A percentile compares a stretch with the other conserved stretches of the same genome.
Conservation (phyloP, 1,140 invertebrate species). For the Babylonia areolata region DNA sequence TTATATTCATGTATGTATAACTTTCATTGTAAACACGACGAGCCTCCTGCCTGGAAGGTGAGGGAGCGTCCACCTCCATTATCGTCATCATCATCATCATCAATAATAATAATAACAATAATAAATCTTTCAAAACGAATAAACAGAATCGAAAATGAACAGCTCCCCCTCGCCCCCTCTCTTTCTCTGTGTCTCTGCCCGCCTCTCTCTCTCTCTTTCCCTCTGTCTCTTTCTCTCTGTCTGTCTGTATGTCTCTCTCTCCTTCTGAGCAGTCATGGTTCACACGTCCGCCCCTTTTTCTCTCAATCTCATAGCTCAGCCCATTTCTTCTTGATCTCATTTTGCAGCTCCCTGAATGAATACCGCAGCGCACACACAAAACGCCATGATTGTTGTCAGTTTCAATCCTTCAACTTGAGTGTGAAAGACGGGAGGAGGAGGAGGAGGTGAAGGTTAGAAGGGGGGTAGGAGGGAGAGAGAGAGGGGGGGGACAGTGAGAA, state of each 20-base stretch:
- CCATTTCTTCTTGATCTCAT: slow-evolving; percentile 4
- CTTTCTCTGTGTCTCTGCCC: not conserved
- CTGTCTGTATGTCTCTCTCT: not conserved
- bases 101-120: too few species aligned
- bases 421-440: not conserved
- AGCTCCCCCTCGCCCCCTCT: not conserved
- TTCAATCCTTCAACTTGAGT: not conserved
- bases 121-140: too few species aligned
- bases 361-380: not conserved
- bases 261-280: not conserved
- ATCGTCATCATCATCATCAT: too few species aligned
- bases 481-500: not conserved
- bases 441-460: not conserved
- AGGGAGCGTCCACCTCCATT: too few species aligned
- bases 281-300: not conserved
- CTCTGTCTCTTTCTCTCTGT: not conserved
- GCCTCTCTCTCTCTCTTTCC: not conserved
- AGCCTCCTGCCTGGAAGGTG: too few species aligned
- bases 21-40: too few species aligned
- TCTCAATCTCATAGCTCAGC: not conserved
- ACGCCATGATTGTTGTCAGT: slow-evolving; percentile 1
- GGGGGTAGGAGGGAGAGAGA: not conserved
- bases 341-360: slow-evolving; percentile 1
- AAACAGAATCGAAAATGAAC: too few species aligned
- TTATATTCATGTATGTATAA: too few species aligned